Conservation (phyloP, 2,797 vertebrate species). For the Odontamblyopus rebecca region DNA sequence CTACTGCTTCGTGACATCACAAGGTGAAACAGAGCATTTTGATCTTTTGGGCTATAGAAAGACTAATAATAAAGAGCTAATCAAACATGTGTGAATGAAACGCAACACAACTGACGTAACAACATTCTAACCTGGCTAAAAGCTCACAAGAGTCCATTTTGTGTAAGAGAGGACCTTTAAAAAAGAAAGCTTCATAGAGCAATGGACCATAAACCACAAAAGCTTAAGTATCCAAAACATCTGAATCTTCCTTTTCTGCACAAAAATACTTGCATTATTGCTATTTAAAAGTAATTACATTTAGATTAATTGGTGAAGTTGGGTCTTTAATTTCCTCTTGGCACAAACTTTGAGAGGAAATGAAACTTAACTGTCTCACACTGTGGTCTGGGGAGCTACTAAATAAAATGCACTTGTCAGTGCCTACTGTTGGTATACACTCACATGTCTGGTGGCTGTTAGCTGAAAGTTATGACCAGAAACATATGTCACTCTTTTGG, state of each 20-base stretch:
- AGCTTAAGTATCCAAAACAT: not conserved
- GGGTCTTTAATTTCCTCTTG: constrained; percentile 68
- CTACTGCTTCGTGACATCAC: too few species aligned
- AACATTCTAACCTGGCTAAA: too few species aligned
- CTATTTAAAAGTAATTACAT: constrained; percentile 47
- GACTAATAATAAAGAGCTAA: too few species aligned
- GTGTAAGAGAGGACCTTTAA: too few species aligned
- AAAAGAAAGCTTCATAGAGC: not conserved
- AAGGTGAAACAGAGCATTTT: too few species aligned
- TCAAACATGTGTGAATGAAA: too few species aligned
- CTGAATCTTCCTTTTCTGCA: constrained; percentile 25
- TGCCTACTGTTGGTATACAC: constrained; percentile 20
- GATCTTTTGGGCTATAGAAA: too few species aligned
- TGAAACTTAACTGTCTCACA: constrained; percentile 71
- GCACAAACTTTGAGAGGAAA: constrained; percentile 59
- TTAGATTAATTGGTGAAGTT: constrained; percentile 46
- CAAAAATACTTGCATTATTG: not conserved
- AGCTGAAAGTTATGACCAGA: constrained; percentile 9
- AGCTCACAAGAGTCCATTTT: too few species aligned
- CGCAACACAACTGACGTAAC: too few species aligned
- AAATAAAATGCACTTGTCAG: constrained; percentile 31
- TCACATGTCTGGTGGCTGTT: not conserved
- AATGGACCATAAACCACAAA: not conserved
- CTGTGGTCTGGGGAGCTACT: constrained; percentile 48
- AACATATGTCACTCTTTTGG: constrained; percentile 17